Percentiles rank a stretch among this genome's conserved stretches.
These are phyloP conservation scores for Enteromius thamalakanensis DNA, from an alignment of 2,797 vertebrate genomes.

Conservation along the genomic window DNA sequence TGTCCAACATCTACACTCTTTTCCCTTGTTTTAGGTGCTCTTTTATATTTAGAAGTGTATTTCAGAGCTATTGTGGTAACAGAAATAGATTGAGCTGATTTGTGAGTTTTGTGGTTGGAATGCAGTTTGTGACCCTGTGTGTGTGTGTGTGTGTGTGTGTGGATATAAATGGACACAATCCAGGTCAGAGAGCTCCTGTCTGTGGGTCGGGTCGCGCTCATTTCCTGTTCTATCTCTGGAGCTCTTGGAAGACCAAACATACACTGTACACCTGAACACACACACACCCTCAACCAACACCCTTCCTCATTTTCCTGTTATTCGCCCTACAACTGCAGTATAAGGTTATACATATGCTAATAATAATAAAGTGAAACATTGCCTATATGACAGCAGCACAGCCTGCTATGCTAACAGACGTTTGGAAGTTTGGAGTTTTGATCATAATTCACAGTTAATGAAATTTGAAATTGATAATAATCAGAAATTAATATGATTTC, in stretches of 20 bases:
- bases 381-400: neutral
- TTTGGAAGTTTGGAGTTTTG: neutral
- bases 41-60: neutral
- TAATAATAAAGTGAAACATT: conserved; percentile 1
- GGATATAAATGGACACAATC: conserved; percentile 25
- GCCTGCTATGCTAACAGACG: neutral
- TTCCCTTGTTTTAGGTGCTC: neutral
- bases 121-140: conserved; percentile 1
- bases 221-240: conserved; percentile 40
- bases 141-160: neutral
- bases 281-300: neutral
- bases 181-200: conserved; percentile 30
- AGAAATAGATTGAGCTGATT: neutral
- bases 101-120: neutral
- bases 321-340: conserved; percentile 12
- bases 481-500: neutral
- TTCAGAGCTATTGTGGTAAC: neutral
- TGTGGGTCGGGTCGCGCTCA: neutral
- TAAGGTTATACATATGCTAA: conserved; percentile 6
- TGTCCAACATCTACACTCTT: neutral
- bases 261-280: conserved; percentile 23
- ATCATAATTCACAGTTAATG: neutral
- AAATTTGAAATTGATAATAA: neutral
- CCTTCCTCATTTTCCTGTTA: conserved; percentile 38
- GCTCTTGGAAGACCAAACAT: neutral